phyloP scores from a whole-genome alignment of 2,888 invertebrate species.

The Crossocerus cetratus region DNA sequence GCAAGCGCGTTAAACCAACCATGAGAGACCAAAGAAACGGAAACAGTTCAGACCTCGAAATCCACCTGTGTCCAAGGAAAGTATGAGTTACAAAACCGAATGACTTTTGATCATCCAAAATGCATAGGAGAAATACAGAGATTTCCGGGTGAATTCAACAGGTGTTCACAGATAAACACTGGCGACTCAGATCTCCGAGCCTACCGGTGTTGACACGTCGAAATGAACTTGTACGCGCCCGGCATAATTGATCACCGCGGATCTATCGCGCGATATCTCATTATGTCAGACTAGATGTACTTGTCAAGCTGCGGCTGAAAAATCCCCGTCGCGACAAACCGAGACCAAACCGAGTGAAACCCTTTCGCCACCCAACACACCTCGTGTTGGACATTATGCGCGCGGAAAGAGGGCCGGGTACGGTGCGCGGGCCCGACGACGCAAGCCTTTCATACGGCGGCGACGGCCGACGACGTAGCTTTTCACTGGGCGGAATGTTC shows the following conservation, averaged over 20 bases:
- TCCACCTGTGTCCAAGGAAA: too few relatives aligned
- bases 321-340: conserved; percentile 2
- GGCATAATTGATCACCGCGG: conserved; percentile 26
- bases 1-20: too few relatives aligned
- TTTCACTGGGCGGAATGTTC: conserved; percentile 47
- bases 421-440: conserved; percentile 6
- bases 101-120: too few relatives aligned
- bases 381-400: conserved; percentile 15
- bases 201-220: background rate
- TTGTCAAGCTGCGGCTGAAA: conserved; percentile 16
- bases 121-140: too few relatives aligned
- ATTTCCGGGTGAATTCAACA: too few relatives aligned
- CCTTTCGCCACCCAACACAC: background rate
- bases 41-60: too few relatives aligned
- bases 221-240: background rate
- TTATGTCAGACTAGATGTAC: conserved; percentile 23
- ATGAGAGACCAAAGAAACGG: too few relatives aligned
- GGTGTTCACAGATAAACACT: background rate
- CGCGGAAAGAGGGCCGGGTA: conserved; percentile 15
- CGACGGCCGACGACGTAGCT: conserved; percentile 18
- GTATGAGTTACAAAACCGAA: too few relatives aligned
- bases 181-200: too few relatives aligned
- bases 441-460: conserved; percentile 30
- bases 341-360: conserved; percentile 11
- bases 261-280: conserved; percentile 12